Base-by-base conservation (phyloP, 1,140 invertebrate genomes). In the Kradibia gibbosae region DNA sequence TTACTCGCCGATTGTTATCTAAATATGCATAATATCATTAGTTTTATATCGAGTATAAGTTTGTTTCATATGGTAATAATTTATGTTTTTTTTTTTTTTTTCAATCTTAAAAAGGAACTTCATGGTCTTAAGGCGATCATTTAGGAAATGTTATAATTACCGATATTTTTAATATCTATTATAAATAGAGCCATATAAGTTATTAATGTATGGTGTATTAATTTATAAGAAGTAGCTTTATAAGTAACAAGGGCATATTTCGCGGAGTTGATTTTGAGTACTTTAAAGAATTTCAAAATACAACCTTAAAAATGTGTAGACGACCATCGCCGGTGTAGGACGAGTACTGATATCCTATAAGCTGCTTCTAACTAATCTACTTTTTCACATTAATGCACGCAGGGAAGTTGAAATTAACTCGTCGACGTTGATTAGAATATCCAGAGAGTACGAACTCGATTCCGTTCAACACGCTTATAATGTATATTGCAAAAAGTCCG, bases 361-460 rank as follows among this genome's bases (percentile, higher is more conserved):
- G 50, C 10, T 17, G 13, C 50, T 3, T 57, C n/a, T 25, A 57
- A 25, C 55, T 67, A 67, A 25, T 45, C 62, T 79, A 57, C 50
- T 73, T 80, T 79, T 80, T 73, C 39, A 17, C n/a, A 53, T 60
- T 25, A 25, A 25, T 57, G 53, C 67, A n/a, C 55, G 34, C 42
- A 39, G 57, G 65, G 67, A 75, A 75, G 67, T n/a, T 73, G 53
- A 75, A 75, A 76, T 70, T 50, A 70, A 53, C 73, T 42, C 48
- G 53, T 65, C 22, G 45, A n/a, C 31, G 34, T 34, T 80, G 79
- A 80, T 80, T 80, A 75, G 78, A 80, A 36, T 67, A 45, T n/a
- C 20, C 13, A 3, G 31, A 75, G 31, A 36, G 20, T 34, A 55
- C 1, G n/a, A 20, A 48, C 25, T 55, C 72, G 31, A 48, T 71